These are phyloP conservation scores for Calidris pugnax DNA, from an alignment of 2,113 vertebrate genomes.

Conservation along the genomic window DNA sequence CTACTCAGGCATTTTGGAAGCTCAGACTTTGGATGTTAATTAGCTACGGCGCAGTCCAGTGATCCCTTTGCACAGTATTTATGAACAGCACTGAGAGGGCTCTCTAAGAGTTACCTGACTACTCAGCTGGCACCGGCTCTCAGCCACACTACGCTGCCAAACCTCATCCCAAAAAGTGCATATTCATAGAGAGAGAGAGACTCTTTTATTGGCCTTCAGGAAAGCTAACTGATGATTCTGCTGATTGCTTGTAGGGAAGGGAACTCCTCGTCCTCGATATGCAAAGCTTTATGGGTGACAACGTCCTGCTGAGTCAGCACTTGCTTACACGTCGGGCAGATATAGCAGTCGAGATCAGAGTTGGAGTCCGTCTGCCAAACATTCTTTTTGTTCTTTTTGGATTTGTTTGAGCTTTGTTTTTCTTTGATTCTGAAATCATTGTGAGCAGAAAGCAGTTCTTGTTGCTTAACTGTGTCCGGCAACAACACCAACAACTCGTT, in stretches of 20 bases:
- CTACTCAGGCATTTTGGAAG: not conserved
- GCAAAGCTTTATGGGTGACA: conserved; percentile 87
- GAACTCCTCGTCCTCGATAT: conserved; percentile 88
- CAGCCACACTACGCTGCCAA: not conserved
- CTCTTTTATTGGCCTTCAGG: not conserved
- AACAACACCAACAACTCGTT: conserved; percentile 91
- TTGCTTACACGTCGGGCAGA: conserved; percentile 92
- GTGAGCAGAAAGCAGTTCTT: conserved; percentile 93
- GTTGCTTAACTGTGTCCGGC: conserved; percentile 91
- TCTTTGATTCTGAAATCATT: conserved; percentile 80
- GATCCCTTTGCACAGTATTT: not conserved
- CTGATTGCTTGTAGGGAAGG: conserved; percentile 93
- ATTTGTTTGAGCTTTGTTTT: conserved; percentile 74
- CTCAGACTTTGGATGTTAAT: not conserved
- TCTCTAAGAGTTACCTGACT: not conserved
- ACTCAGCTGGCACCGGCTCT: not conserved
- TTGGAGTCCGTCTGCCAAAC: conserved; percentile 80
- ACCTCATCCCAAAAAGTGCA: conserved; percentile 31
- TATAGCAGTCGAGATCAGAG: conserved; percentile 86
- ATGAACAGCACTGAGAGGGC: not conserved
- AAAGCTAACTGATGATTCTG: conserved; percentile 90
- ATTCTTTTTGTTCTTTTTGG: conserved; percentile 87
- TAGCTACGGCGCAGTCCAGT: not conserved
- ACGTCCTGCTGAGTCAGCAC: conserved; percentile 90
- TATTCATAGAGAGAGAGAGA: not conserved